Evolutionary conservation across 2,888 invertebrate genomes (phyloP), one percentile per base, ranked within the genome.

Genomic region (Cancer borealis): DNA sequence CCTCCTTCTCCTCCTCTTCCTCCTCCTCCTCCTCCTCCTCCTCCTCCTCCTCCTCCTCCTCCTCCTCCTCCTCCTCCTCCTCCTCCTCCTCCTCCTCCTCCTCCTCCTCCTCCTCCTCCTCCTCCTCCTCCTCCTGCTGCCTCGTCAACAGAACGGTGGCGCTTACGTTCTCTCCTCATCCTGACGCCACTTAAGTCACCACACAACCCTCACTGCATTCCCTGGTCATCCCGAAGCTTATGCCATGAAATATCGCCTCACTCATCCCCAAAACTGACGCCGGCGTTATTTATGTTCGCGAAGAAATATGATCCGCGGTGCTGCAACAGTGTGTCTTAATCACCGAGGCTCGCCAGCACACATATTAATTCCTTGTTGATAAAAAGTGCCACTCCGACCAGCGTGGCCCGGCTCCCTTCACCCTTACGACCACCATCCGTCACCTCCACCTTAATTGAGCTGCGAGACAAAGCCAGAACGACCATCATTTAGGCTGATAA

Each of bases 251-350:
- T 79, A 79, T 79, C 79, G 30, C 79, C 79, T 30, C 79, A 30
- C 79, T 79, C 79, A 79, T 79, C 79, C 79, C 79, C 79, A 79
- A 79, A 79, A 79, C 79, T 79, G 79, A 79, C 79, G 79, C 79
- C 79, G 79, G 79, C 30, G 79, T 79, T 79, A 79, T 79, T 79
- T 79, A 79, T 79, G 79, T 79, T 79, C 26, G 79, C 79, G 10
- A 79, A 79, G 79, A 79, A 21, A 79, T 79, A 79, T 79, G 79
- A 79, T 30, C 26, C 79, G 30, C 79, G 79, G 79, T 30, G 79
- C 79, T 30, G 79, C 79, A 79, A 79, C 79, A 79, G 30, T 79
- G 79, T 30, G 79, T 79, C 79, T 79, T 79, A 79, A 79, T 79
- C 79, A 79, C 79, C 79, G 79, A 79, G 79, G 79, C 30, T 30